phyloP scores from a whole-genome alignment of 2,113 vertebrate species.

The Triplophysa rosa region DNA sequence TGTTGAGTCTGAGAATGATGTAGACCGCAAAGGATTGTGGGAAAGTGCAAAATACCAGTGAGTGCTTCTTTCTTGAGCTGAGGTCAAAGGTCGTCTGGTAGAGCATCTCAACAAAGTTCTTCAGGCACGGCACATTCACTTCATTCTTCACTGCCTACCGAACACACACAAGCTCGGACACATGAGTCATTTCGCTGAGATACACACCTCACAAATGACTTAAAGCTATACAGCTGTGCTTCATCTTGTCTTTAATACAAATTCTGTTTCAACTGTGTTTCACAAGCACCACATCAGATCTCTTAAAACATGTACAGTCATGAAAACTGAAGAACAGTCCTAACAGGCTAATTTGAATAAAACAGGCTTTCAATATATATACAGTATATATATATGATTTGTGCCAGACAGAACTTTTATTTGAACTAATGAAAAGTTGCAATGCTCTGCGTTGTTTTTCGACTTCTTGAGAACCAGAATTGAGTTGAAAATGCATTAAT shows the following conservation, averaged over 20 bases:
- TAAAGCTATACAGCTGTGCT: background rate
- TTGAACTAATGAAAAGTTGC: background rate
- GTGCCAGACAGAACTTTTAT: too few relatives aligned
- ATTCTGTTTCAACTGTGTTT: constrained; percentile 5
- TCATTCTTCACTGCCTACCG: constrained; percentile 98
- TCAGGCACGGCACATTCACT: constrained; percentile 98
- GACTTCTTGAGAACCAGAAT: background rate
- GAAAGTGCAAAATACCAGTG: constrained; percentile 79
- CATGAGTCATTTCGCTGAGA: background rate
- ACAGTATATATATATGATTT: too few relatives aligned
- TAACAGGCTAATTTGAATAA: background rate
- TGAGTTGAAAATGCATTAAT: background rate
- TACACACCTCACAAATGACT: constrained; percentile 28
- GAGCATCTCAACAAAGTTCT: constrained; percentile 99
- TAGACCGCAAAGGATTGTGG: background rate
- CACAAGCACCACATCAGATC: background rate
- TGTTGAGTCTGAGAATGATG: background rate
- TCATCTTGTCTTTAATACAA: background rate
- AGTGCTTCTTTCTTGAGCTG: constrained; percentile 99
- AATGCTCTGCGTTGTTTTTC: background rate
- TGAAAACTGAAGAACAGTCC: background rate
- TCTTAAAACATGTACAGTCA: constrained; percentile 13
- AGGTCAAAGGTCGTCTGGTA: constrained; percentile 99
- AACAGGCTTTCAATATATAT: background rate
- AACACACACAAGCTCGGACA: constrained; percentile 53